Conservation (phyloP, 2,888 invertebrate species). For the Sturmia bella region DNA sequence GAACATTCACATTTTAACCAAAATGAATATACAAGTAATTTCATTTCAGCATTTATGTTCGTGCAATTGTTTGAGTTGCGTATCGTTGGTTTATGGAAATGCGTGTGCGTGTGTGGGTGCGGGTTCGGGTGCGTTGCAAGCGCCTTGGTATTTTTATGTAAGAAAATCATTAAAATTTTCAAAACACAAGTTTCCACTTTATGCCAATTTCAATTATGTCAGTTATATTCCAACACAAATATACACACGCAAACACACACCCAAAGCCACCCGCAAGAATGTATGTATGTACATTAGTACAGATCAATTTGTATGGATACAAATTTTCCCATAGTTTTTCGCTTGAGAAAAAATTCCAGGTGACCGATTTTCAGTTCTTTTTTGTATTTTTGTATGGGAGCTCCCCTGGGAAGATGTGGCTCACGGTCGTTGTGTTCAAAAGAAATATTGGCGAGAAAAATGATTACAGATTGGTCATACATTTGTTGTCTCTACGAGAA, state of each 20-base stretch:
- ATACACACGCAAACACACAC: conserved; percentile 7
- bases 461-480: too few species aligned
- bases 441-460: too few species aligned
- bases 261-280: conserved; percentile 9
- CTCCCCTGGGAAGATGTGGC: too few species aligned
- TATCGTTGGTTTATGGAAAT: not conserved
- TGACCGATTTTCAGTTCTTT: too few species aligned
- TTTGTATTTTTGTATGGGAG: too few species aligned
- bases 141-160: conserved; percentile 47
- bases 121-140: not conserved
- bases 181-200: conserved; percentile 70
- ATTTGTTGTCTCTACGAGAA: too few species aligned
- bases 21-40: conserved; percentile 47
- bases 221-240: conserved; percentile 51
- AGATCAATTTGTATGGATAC: too few species aligned
- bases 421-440: too few species aligned
- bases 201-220: conserved; percentile 71
- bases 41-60: conserved; percentile 7
- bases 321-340: too few species aligned
- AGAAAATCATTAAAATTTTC: conserved; percentile 67
- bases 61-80: not conserved
- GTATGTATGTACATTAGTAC: too few species aligned
- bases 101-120: not conserved
- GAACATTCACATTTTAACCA: conserved; percentile 55
- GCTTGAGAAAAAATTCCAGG: too few species aligned